Base-by-base conservation (phyloP, 2,888 invertebrate species). In the Philopedon plagiatum region DNA sequence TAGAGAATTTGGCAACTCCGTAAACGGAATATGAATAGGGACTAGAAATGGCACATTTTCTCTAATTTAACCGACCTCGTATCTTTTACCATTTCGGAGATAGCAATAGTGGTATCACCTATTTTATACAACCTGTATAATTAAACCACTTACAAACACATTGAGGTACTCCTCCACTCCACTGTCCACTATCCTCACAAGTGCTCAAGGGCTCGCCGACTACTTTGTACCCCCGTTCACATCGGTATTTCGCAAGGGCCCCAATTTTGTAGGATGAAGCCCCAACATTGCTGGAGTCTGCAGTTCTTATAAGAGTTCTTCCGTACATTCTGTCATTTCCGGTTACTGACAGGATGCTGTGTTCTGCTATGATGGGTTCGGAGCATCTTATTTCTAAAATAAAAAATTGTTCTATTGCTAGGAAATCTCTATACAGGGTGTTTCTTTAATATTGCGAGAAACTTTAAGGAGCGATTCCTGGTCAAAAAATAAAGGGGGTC, bases 281-380 rank as follows among this genome's bases (percentile, higher is more conserved):
- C 0, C 87, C 87, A 8, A 89, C 90, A 78, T 89, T 91, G 1
- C 89, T 82, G 1, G 89, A 88, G 60, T 93, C 93, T 0, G 91
- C 86, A 0, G 95, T 95, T 41, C 93, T 88, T 76, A 95, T 93
- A 15, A 95, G 86, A 0, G 95, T 95, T 23, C 95, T 89, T 0
- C 95, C 95, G 81, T 95, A 95, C 90, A 94, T 93, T 60, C 97
- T 89, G 83, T 97, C 97, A 82, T 96, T 97, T 61, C 95, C 95
- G 0, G 96, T 95, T 32, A 96, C 94, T 0, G 96, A 95, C 0
- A 96, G 88, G 19, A 96, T 93, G 75, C 95, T 93, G 83, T 96
- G 95, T 26, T 93, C 91, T 0, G 96, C 93, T 26, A 95, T 87
- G 1, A 91, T 86, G 0, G 97, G 96, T 80, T 95, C 95, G 0